A percentile compares a stretch with the other conserved stretches of the same genome.
Evolutionary conservation across 2,113 vertebrate genomes (phyloP).

Genomic region (Odobenus rosmarus): DNA sequence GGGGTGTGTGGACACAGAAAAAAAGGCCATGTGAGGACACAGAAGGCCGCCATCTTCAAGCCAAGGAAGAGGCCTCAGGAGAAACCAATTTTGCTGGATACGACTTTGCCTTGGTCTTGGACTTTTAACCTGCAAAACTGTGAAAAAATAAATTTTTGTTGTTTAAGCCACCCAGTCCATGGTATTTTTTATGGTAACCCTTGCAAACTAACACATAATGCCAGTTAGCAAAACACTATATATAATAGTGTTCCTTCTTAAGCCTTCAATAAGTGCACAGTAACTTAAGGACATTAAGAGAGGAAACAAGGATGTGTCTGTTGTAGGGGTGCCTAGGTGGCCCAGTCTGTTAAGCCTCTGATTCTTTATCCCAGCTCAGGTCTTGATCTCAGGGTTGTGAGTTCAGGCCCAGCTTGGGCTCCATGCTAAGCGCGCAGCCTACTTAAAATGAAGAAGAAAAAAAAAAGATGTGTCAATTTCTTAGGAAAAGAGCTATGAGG

Average conservation of each 20-base stretch:
- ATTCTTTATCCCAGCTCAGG: background rate
- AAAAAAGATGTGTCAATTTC: background rate
- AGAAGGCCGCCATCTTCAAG: background rate
- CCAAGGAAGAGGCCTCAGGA: background rate
- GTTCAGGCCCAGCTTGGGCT: background rate
- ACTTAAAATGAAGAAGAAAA: background rate
- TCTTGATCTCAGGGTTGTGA: background rate
- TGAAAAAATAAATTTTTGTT: background rate
- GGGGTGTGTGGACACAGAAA: background rate
- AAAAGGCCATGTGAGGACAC: background rate
- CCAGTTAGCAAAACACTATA: background rate
- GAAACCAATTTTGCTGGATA: background rate
- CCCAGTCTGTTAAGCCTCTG: background rate
- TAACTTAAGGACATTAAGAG: background rate
- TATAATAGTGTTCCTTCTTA: background rate
- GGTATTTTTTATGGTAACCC: conserved; percentile 1
- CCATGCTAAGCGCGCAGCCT: background rate
- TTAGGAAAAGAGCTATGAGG: background rate
- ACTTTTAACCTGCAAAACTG: background rate
- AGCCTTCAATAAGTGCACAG: conserved; percentile 3
- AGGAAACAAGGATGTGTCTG: background rate
- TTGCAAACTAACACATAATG: conserved; percentile 16
- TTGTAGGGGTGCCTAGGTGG: background rate
- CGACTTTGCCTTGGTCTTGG: background rate
- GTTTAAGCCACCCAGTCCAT: background rate